Evolutionary conservation across 2,797 vertebrate genomes (phyloP).

Genomic region (Melanotaenia trifasciata): DNA sequence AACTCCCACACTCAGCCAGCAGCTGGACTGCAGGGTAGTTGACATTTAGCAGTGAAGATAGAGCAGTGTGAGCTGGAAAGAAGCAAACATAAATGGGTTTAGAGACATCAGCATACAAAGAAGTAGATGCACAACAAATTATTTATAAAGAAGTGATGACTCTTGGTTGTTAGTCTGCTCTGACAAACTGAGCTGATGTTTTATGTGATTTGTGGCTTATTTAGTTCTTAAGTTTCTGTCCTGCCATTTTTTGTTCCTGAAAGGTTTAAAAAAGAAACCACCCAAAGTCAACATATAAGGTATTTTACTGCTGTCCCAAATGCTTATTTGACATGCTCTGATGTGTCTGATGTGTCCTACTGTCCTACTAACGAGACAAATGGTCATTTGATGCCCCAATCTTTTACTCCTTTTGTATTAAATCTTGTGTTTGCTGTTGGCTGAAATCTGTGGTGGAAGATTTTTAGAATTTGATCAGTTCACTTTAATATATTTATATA

Average conservation of each 20-base stretch:
- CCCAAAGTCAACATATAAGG: too few relatives aligned
- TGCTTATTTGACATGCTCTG: not conserved
- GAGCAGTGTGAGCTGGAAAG: slow-evolving; percentile 27
- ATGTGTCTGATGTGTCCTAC: not conserved
- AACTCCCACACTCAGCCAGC: slow-evolving; percentile 18
- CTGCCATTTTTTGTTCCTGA: too few relatives aligned
- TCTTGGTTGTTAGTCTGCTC: too few relatives aligned
- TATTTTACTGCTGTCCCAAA: not conserved
- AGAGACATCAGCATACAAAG: slow-evolving; percentile 20
- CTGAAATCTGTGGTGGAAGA: not conserved
- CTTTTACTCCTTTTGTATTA: not conserved
- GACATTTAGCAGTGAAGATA: slow-evolving; percentile 65
- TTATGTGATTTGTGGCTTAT: too few relatives aligned
- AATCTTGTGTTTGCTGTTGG: not conserved
- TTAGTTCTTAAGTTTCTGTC: too few relatives aligned
- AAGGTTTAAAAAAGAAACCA: too few relatives aligned
- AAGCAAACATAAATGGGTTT: slow-evolving; percentile 2
- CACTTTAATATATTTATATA: too few relatives aligned
- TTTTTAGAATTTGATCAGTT: too few relatives aligned
- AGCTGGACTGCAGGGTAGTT: slow-evolving; percentile 57
- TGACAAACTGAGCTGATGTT: too few relatives aligned
- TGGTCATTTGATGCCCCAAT: not conserved
- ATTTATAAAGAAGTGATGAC: too few relatives aligned
- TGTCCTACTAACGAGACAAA: not conserved
- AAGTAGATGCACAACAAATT: not conserved